Evolutionary conservation across 2,888 invertebrate species (phyloP), one percentile per base, ranked within the genome.

Genomic region (Eilema sororculum): DNA sequence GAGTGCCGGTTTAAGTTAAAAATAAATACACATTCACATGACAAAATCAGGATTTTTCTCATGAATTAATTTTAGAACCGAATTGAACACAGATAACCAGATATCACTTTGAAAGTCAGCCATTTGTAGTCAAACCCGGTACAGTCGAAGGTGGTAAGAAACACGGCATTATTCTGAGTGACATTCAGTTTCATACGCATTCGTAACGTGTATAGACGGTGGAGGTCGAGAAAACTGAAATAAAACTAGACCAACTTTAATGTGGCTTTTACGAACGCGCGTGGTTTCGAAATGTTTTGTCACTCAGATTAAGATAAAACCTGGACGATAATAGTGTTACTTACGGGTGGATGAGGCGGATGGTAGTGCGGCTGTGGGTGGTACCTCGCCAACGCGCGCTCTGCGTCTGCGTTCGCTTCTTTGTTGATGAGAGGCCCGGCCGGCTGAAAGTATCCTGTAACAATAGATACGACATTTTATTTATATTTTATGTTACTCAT

Each of bases 381-480:
- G 79, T 93, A 95, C 82, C 93, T 89, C 71, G 94, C 91, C 60
- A 95, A 90, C 75, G 96, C 91, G 73, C 96, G 95, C 75, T 96
- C 96, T 72, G 94, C 92, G 25, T 94, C 94, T 68, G 92, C 90
- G 66, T 89, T 89, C 73, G 86, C 88, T 83, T 97, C 96, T 81
- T 96, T 97, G 89, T 96, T 97, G 88, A 98, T 98, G 91, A 98
- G 96, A 83, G 98, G 98, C 78, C 98, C 98, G 84, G 98, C 98
- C 84, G 98, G 98, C 95, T 98, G 98, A 95, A 98, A 98, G 91
- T 98, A 98, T 90, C 98, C 98, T 98, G 96, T 0, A 96, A 88
- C 86, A 87, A 89, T 8, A 59, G n/a, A 65, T 46, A 68, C 0
- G 20, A 20, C 2, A 64, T 22, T 16, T 72, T 60, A 67, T 24